These are phyloP conservation scores for Magallana angulata DNA, from an alignment of 1,140 invertebrate species.

Conservation along the genomic window DNA sequence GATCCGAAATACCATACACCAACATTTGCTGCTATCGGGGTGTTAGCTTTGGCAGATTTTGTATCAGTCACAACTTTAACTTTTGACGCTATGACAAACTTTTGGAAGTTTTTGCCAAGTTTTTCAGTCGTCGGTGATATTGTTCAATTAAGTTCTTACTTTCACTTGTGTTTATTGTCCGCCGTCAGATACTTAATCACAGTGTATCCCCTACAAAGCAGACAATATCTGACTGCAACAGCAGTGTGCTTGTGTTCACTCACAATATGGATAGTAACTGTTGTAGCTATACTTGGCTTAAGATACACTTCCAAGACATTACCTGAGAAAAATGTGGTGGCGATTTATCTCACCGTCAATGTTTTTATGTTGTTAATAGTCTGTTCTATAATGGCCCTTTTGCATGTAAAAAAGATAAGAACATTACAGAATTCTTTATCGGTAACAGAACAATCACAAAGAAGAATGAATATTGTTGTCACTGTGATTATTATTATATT, in stretches of 20 bases:
- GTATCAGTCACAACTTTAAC: background rate
- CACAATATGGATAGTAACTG: background rate
- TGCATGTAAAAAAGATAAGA: too few species aligned
- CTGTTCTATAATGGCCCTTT: too few species aligned
- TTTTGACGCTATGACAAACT: background rate
- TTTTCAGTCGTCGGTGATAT: too few species aligned
- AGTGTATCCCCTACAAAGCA: background rate
- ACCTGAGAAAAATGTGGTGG: too few species aligned
- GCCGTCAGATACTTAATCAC: background rate
- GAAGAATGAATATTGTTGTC: too few species aligned
- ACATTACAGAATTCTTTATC: too few species aligned
- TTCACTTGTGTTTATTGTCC: background rate
- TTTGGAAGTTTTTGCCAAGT: background rate
- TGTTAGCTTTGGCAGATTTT: background rate
- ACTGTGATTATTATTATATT: too few species aligned
- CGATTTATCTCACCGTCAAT: too few species aligned
- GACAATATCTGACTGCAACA: background rate
- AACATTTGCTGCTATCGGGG: background rate
- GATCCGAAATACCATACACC: background rate
- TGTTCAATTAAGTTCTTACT: background rate
- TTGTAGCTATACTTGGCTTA: too few species aligned
- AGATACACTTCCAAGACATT: too few species aligned
- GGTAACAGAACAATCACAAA: too few species aligned
- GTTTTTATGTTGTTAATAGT: too few species aligned
- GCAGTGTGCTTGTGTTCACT: background rate